Percentiles rank a stretch among this genome's conserved stretches.
Evolutionary conservation across 2,888 invertebrate genomes (phyloP).

Genomic region (Oligia fasciuncula): DNA sequence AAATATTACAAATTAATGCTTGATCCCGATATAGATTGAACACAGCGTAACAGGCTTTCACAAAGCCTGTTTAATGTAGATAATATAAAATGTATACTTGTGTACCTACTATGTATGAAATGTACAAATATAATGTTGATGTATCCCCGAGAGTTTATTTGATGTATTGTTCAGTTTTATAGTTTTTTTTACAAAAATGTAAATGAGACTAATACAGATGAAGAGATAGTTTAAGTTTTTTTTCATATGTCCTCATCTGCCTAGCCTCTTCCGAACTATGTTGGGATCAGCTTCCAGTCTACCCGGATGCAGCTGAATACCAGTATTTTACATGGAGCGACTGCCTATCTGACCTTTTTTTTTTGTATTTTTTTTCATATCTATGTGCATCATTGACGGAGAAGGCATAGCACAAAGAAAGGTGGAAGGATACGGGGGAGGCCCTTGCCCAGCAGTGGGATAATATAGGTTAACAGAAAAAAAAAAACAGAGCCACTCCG

Average conservation of each 20-base stretch:
- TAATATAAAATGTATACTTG: constrained; percentile 15
- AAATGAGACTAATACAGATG: neutral
- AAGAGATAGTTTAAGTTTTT: neutral
- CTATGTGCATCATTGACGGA: neutral
- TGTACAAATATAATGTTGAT: neutral
- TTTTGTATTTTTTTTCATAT: neutral
- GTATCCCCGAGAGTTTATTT: neutral
- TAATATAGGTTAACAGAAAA: too few relatives aligned
- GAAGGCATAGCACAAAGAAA: too few relatives aligned
- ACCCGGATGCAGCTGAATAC: too few relatives aligned
- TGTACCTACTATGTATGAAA: neutral
- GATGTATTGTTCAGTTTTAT: too few relatives aligned
- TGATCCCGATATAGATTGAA: constrained; percentile 32
- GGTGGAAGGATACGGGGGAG: too few relatives aligned
- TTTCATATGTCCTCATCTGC: too few relatives aligned
- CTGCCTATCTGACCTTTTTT: too few relatives aligned
- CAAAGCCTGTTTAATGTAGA: neutral
- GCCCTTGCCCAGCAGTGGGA: too few relatives aligned
- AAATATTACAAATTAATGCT: constrained; percentile 39
- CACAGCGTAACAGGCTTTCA: neutral
- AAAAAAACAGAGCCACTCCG: too few relatives aligned
- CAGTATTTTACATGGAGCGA: too few relatives aligned
- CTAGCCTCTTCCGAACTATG: too few relatives aligned
- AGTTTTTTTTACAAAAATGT: neutral
- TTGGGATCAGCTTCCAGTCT: too few relatives aligned